Base-by-base conservation (phyloP, 2,888 invertebrate genomes). In the Cremastobaeus sp. region DNA sequence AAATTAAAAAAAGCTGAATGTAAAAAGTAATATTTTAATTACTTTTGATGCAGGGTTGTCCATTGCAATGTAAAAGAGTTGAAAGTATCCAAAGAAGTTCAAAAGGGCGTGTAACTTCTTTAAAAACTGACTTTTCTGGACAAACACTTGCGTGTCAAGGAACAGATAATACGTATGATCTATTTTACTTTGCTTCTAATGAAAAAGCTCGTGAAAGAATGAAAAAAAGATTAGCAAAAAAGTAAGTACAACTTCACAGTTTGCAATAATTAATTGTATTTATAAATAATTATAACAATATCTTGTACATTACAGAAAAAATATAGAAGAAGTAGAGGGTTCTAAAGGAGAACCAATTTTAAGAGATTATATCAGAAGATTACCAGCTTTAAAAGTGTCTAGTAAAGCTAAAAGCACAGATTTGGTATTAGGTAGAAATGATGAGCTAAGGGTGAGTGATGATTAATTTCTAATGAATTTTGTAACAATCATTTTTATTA, bases 91-190 rank as follows among this genome's bases (percentile, higher is more conserved):
- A 48, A 35, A 54, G 64, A 47, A 43, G 11, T 9, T 94, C 95
- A 0, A 91, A 90, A 78, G 96, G 96, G 2, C 90, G 96, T 78
- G 93, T 97, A 0, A 91, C 94, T 0, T 92, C 93, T 15, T 89
- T 98, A 81, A 89, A 90, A 11, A 90, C 92, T 0, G 96, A 98
- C 88, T 87, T 89, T 0, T 92, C 93, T 14, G 92, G 93, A 75
- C 90, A 91, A 72, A 88, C 96, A 14, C 84, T 98, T 1, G 93
- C 92, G 0, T 96, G 96, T 85, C 94, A 95, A 84, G 97, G 97
- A 1, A 93, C 92, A 8, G 95, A 96, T 82, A 91, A 92, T 57
- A 88, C 91, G 17, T 88, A 98, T 11, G 98, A 99, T 88, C 88
- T 96, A 55, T 98, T 96, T 85, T 90, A 92, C 35, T 92, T 99